phyloP scores from a whole-genome alignment of 2,888 invertebrate species.

The Ctenicera cuprea region DNA sequence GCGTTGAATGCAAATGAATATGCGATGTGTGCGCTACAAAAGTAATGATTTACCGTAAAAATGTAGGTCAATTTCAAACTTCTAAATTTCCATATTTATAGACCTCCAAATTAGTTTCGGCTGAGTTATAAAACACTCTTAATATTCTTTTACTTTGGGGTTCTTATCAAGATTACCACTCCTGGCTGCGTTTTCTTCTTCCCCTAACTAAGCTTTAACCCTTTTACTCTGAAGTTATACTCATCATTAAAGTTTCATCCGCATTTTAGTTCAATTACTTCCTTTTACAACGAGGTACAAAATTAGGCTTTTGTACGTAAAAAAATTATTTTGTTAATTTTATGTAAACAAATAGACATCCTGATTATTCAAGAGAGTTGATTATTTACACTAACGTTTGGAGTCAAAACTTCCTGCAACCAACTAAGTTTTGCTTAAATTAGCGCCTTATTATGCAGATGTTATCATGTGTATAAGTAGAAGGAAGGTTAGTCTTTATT shows the following conservation, averaged over 20 bases:
- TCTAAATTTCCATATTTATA: not conserved
- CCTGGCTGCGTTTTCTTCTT: not conserved
- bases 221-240: constrained; percentile 2
- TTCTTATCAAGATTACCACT: not conserved
- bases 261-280: constrained; percentile 2
- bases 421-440: not conserved
- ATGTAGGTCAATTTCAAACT: not conserved
- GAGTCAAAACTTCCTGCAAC: too few species aligned
- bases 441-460: constrained; percentile 5
- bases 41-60: not conserved
- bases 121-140: not conserved
- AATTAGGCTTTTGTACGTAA: not conserved
- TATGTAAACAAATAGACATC: too few species aligned
- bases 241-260: not conserved
- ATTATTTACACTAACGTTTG: too few species aligned
- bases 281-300: not conserved
- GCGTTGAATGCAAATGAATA: not conserved
- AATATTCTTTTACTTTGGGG: not conserved
- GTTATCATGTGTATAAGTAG: not conserved
- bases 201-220: not conserved
- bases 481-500: too few species aligned
- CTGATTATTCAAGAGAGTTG: too few species aligned
- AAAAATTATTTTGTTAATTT: not conserved
- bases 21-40: not conserved
- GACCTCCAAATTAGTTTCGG: not conserved